Conservation (phyloP, 2,888 invertebrate species). For the Rhaphigaster nebulosa region DNA sequence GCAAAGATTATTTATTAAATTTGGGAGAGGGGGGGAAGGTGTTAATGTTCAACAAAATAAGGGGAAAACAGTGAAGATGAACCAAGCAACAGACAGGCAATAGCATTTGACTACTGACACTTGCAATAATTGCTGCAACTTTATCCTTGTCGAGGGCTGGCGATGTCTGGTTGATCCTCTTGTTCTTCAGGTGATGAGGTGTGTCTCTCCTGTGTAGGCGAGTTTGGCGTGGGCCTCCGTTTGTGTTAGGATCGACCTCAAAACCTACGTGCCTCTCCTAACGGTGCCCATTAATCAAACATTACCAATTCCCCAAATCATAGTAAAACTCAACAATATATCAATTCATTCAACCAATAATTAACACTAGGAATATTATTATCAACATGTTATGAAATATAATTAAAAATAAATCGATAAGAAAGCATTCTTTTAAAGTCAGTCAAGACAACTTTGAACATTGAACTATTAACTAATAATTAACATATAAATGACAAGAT, state of each 20-base stretch:
- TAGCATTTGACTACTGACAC: constrained; percentile 71
- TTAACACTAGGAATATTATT: background rate
- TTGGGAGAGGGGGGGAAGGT: background rate
- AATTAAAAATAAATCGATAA: background rate
- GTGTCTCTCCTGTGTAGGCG: constrained; percentile 93
- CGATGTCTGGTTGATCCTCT: constrained; percentile 81
- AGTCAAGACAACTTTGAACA: background rate
- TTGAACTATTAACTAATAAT: background rate
- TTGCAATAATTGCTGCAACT: constrained; percentile 80
- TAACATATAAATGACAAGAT: background rate
- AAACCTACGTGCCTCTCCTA: constrained; percentile 74
- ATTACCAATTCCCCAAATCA: constrained; percentile 45
- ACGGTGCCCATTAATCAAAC: constrained; percentile 36
- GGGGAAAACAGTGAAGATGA: constrained; percentile 30
- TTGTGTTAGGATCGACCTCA: constrained; percentile 67
- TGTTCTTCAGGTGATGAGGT: constrained; percentile 99
- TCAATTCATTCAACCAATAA: constrained; percentile 7
- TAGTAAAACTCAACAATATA: background rate
- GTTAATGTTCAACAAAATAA: constrained; percentile 12
- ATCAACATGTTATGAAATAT: background rate
- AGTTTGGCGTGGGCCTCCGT: constrained; percentile 73
- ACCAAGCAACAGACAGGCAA: constrained; percentile 42
- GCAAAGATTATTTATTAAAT: background rate
- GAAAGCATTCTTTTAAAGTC: background rate
- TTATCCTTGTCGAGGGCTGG: constrained; percentile 78